These are phyloP conservation scores for Leptopilina clavipes DNA, from an alignment of 1,140 invertebrate genomes.

Conservation along the genomic window DNA sequence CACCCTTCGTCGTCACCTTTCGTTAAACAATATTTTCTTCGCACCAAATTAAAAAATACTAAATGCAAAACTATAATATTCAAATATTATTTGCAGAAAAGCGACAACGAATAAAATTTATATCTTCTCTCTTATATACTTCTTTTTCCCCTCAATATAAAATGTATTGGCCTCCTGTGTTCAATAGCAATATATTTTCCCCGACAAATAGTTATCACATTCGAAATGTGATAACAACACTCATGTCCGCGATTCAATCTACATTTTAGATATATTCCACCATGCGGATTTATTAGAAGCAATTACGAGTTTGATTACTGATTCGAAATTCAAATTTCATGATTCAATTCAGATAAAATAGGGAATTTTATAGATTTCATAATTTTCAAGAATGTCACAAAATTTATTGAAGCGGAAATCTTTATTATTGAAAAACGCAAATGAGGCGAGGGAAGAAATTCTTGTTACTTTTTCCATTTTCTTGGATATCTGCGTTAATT, in stretches of 20 bases:
- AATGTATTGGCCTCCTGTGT: not conserved
- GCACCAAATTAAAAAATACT: not conserved
- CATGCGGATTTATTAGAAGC: conserved; percentile 8
- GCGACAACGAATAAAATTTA: too few species aligned
- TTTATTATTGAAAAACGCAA: too few species aligned
- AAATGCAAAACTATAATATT: too few species aligned
- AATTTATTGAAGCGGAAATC: not conserved
- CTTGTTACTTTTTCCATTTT: too few species aligned
- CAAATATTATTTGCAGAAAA: too few species aligned
- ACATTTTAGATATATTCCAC: conserved; percentile 13
- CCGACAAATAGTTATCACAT: not conserved
- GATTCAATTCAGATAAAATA: not conserved
- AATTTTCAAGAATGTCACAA: not conserved
- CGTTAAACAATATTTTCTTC: not conserved
- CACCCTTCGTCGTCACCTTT: not conserved
- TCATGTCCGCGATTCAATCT: not conserved
- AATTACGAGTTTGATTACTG: not conserved
- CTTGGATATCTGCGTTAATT: too few species aligned
- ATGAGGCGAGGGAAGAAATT: too few species aligned
- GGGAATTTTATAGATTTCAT: not conserved
- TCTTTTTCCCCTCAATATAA: too few species aligned
- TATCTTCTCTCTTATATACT: too few species aligned
- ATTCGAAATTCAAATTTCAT: conserved; percentile 12
- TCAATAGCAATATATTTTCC: not conserved
- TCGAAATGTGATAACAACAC: not conserved